Conservation (phyloP, 2,888 invertebrate species). For the Anoplius nigerrimus region DNA sequence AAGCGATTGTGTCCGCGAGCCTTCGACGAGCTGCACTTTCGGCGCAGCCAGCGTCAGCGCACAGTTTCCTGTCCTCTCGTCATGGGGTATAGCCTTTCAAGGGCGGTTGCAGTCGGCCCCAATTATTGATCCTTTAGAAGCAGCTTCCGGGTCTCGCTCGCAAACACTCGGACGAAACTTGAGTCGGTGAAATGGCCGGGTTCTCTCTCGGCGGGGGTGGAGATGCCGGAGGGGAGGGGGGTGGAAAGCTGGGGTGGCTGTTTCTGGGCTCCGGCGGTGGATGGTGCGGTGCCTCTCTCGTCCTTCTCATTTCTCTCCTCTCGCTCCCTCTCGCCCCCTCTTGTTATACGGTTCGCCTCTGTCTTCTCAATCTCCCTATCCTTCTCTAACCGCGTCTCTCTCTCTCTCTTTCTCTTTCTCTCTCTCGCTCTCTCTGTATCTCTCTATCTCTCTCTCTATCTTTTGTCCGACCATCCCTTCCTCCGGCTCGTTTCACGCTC, state of each 20-base stretch:
- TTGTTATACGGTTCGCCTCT: neutral
- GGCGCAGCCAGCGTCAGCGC: neutral
- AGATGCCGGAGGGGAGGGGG: neutral
- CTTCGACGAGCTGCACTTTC: neutral
- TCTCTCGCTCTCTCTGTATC: neutral
- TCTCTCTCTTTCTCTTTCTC: neutral
- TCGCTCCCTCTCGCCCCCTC: no score
- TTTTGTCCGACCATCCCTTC: no score
- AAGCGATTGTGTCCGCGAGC: no score
- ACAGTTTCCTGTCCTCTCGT: constrained; percentile 18
- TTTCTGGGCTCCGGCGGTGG: constrained; percentile 9
- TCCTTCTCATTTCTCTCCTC: no score
- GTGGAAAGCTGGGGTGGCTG: neutral
- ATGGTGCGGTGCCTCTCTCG: neutral
- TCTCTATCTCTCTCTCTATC: neutral
- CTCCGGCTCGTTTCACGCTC: constrained; percentile 1
- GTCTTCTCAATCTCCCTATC: neutral
- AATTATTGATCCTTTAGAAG: constrained; percentile 67
- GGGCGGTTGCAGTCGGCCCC: constrained; percentile 61
- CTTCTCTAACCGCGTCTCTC: neutral
- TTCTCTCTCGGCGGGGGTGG: constrained; percentile 13
- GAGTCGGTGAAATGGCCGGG: constrained; percentile 49
- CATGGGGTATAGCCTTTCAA: constrained; percentile 60
- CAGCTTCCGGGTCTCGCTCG: constrained; percentile 57
- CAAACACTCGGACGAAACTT: constrained; percentile 62